These are phyloP conservation scores for Smutsia temminckii DNA, from an alignment of 2,797 vertebrate species.

Conservation along the genomic window DNA sequence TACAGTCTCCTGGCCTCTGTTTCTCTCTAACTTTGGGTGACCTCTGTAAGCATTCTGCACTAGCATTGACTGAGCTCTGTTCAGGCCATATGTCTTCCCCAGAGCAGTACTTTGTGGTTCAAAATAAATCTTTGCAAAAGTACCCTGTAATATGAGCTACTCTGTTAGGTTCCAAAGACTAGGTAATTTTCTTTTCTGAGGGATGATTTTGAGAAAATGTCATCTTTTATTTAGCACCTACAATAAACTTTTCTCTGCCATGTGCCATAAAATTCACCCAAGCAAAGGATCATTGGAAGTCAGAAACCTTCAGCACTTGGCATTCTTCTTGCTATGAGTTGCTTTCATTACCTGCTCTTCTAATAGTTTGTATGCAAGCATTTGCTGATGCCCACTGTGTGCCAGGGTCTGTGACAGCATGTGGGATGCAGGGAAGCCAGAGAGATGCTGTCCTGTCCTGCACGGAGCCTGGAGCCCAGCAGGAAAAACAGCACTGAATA, in stretches of 20 bases:
- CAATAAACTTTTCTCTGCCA: not conserved
- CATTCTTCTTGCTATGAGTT: not conserved
- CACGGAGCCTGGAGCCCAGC: not conserved
- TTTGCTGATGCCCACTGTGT: not conserved
- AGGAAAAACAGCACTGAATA: not conserved
- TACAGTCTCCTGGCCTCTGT: not conserved
- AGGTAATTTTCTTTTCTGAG: constrained; percentile 44
- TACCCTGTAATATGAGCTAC: not conserved
- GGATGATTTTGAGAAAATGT: not conserved
- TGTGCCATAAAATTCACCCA: not conserved
- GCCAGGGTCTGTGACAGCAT: not conserved
- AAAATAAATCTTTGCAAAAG: constrained; percentile 21
- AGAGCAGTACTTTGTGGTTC: constrained; percentile 36
- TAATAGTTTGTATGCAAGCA: not conserved
- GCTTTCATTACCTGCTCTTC: not conserved
- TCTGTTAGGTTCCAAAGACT: not conserved
- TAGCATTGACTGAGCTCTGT: not conserved
- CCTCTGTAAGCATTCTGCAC: not conserved
- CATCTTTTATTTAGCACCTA: not conserved
- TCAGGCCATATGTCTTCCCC: not conserved
- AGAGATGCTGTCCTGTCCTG: not conserved
- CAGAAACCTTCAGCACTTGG: not conserved
- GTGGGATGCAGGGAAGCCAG: not conserved
- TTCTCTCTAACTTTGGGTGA: not conserved
- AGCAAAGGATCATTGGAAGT: too few relatives aligned